Conservation (phyloP, 1,140 invertebrate species). For the Anastrepha ludens region DNA sequence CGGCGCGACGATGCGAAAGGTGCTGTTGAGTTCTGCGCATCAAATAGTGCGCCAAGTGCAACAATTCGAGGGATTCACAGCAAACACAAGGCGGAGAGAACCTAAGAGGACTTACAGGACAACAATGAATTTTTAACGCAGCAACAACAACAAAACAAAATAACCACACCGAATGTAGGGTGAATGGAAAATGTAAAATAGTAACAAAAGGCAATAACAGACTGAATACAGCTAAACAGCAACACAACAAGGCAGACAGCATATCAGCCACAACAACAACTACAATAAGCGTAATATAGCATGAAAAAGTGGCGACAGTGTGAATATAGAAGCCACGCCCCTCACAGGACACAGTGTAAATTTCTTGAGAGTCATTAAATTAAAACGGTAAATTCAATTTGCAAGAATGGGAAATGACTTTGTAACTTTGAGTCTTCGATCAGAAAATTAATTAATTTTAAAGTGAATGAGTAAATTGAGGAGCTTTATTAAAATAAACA, state of each 20-base stretch:
- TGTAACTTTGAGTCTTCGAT: conserved; percentile 18
- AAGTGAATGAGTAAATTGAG: not conserved
- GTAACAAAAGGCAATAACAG: too few relatives aligned
- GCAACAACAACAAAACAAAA: not conserved
- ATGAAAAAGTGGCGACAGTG: not conserved
- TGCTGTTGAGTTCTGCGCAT: not conserved
- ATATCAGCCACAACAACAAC: not conserved
- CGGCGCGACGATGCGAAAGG: not conserved
- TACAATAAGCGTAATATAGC: not conserved
- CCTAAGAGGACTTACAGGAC: not conserved
- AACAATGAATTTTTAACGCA: not conserved
- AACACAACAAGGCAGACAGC: not conserved
- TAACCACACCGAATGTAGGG: not conserved
- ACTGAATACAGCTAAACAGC: not conserved
- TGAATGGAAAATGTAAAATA: too few relatives aligned
- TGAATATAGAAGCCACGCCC: not conserved
- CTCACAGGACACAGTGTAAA: not conserved
- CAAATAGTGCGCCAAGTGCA: conserved; percentile 24
- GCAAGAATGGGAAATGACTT: not conserved
- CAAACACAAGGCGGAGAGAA: not conserved
- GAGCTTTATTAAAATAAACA: too few relatives aligned
- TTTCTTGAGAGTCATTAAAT: conserved; percentile 32
- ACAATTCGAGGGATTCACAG: not conserved
- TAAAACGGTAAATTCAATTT: conserved; percentile 13
- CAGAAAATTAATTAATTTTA: conserved; percentile 39